Percentiles rank a stretch among this genome's conserved stretches.
These are phyloP conservation scores for Scomberomorus guttatus DNA, from an alignment of 2,797 vertebrate species.

Conservation along the genomic window DNA sequence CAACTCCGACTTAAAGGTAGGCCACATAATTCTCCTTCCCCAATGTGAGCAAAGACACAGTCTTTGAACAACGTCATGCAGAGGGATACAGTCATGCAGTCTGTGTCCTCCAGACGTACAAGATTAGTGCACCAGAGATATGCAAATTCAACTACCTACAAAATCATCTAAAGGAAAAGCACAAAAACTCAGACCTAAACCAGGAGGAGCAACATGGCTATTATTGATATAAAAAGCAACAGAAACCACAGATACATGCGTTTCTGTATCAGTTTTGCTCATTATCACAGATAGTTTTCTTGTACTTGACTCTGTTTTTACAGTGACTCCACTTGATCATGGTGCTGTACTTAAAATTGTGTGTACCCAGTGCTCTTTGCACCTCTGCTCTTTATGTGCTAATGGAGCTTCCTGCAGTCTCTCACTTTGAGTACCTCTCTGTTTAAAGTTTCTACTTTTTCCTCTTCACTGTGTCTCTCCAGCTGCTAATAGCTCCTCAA, in stretches of 20 bases:
- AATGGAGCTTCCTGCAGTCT: constrained; percentile 18
- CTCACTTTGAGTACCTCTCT: constrained; percentile 28
- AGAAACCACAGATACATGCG: background rate
- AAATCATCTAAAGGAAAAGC: constrained; percentile 5
- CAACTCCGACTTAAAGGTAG: background rate
- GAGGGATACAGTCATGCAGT: background rate
- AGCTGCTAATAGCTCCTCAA: constrained; percentile 23
- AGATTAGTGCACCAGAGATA: background rate
- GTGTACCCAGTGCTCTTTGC: constrained; percentile 20
- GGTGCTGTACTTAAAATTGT: background rate
- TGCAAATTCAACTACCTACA: constrained; percentile 11
- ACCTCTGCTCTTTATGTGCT: constrained; percentile 38
- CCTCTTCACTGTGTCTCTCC: constrained; percentile 11
- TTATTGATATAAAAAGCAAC: background rate
- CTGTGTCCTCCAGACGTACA: background rate
- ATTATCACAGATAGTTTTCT: background rate
- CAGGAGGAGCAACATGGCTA: background rate
- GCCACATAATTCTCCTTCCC: background rate
- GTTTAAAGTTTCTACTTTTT: constrained; percentile 47
- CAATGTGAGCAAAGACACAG: constrained; percentile 1
- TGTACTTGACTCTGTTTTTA: constrained; percentile 10
- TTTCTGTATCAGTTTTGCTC: background rate
- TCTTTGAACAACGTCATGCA: background rate
- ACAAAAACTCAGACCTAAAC: background rate
- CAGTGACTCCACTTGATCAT: background rate